Percentiles rank a stretch among this genome's conserved stretches.
These are phyloP conservation scores for Apantesis nais DNA, from an alignment of 2,888 invertebrate genomes.

Conservation along the genomic window DNA sequence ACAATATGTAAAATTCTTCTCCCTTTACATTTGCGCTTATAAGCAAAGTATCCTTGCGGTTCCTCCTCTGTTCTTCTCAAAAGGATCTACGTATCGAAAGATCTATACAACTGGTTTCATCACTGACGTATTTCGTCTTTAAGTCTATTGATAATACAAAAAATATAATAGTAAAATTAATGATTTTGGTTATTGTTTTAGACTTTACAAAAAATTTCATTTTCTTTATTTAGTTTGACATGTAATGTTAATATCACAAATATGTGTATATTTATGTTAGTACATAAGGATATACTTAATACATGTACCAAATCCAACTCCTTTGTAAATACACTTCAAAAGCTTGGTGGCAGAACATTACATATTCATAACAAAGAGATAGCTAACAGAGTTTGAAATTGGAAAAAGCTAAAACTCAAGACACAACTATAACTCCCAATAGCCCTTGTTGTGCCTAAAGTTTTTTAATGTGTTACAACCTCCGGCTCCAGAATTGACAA, in stretches of 20 bases:
- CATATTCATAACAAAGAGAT: constrained; percentile 1
- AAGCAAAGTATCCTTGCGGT: too few relatives aligned
- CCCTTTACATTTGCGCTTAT: too few relatives aligned
- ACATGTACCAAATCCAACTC: not conserved
- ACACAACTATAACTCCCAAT: not conserved
- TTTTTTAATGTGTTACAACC: not conserved
- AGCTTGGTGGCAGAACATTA: not conserved
- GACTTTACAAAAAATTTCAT: too few relatives aligned
- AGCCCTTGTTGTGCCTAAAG: not conserved
- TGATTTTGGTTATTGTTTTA: not conserved
- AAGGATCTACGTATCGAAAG: too few relatives aligned
- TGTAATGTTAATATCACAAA: not conserved
- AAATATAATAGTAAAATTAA: not conserved
- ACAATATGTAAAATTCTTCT: too few relatives aligned
- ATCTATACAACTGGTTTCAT: too few relatives aligned
- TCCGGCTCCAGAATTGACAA: not conserved
- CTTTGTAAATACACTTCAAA: not conserved
- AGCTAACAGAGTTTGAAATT: not conserved
- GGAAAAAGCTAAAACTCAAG: constrained; percentile 3
- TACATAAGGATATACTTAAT: too few relatives aligned
- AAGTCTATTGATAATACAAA: not conserved
- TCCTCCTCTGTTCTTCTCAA: too few relatives aligned
- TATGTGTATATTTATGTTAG: too few relatives aligned
- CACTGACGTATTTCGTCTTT: not conserved
- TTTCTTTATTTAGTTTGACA: not conserved